Conservation (phyloP, 2,113 vertebrate genomes). For the Takifugu bimaculatus region DNA sequence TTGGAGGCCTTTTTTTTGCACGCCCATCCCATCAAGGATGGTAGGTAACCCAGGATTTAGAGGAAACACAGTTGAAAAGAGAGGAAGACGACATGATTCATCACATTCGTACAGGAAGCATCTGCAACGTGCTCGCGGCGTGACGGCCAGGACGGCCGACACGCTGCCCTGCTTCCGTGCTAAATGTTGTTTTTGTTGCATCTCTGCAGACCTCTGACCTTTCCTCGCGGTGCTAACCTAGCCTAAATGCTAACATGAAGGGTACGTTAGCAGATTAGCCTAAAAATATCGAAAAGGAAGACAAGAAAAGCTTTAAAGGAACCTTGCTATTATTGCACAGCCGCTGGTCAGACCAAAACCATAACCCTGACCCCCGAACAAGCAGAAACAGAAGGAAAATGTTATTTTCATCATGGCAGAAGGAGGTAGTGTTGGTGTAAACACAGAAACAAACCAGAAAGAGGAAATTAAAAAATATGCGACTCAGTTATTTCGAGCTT, state of each 20-base stretch:
- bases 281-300: no score
- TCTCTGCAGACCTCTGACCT: constrained; percentile 25
- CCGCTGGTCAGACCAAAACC: no score
- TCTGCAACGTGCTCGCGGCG: constrained; percentile 43
- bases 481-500: neutral
- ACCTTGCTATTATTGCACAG: no score
- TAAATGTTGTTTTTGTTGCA: constrained; percentile 8
- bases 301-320: no score
- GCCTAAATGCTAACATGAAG: neutral
- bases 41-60: constrained; percentile 31
- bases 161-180: constrained; percentile 1
- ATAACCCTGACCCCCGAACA: no score
- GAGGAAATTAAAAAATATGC: no score
- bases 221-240: neutral
- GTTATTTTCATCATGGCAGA: no score
- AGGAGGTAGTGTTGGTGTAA: no score
- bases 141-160: neutral
- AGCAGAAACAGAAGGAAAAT: no score
- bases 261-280: neutral
- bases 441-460: no score
- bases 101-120: constrained; percentile 65
- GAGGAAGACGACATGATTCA: constrained; percentile 60
- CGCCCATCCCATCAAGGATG: neutral
- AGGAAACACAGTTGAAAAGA: constrained; percentile 54
- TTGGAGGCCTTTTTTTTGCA: constrained; percentile 22